phyloP scores from a whole-genome alignment of 2,888 invertebrate genomes.

The Pedicia rivosa region DNA sequence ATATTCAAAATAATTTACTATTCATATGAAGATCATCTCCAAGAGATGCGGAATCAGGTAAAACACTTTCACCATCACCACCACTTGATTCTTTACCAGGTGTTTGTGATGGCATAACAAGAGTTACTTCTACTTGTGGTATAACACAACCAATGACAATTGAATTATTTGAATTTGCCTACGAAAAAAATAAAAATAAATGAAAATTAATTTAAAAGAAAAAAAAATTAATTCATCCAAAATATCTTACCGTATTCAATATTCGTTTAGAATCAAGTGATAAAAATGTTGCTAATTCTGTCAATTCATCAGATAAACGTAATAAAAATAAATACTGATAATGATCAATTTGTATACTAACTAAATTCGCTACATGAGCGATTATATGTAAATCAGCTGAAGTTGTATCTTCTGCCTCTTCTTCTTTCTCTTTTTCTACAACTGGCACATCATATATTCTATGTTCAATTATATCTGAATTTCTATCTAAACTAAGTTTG shows the following conservation, averaged over 20 bases:
- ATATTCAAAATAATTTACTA: constrained; percentile 28
- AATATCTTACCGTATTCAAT: constrained; percentile 32
- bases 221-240: background rate
- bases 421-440: constrained; percentile 8
- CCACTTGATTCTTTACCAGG: constrained; percentile 76
- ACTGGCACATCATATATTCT: background rate
- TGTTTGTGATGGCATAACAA: constrained; percentile 71
- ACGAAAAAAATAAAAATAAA: no score
- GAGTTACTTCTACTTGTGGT: constrained; percentile 74
- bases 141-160: constrained; percentile 61
- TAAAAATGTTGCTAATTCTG: constrained; percentile 65
- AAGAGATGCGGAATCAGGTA: constrained; percentile 72
- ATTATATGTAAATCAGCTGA: constrained; percentile 62
- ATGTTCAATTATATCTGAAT: background rate
- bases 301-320: constrained; percentile 63
- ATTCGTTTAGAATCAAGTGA: constrained; percentile 62
- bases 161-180: constrained; percentile 29
- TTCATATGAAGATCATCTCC: constrained; percentile 53
- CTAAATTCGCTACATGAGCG: constrained; percentile 65
- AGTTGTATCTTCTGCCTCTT: constrained; percentile 25
- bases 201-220: background rate
- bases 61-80: constrained; percentile 69
- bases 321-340: constrained; percentile 83
- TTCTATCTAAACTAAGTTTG: constrained; percentile 1
- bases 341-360: constrained; percentile 84